Evolutionary conservation across 1,140 invertebrate genomes (phyloP), one percentile per base, ranked within the genome.

Genomic region (Atopsyche davidsoni): DNA sequence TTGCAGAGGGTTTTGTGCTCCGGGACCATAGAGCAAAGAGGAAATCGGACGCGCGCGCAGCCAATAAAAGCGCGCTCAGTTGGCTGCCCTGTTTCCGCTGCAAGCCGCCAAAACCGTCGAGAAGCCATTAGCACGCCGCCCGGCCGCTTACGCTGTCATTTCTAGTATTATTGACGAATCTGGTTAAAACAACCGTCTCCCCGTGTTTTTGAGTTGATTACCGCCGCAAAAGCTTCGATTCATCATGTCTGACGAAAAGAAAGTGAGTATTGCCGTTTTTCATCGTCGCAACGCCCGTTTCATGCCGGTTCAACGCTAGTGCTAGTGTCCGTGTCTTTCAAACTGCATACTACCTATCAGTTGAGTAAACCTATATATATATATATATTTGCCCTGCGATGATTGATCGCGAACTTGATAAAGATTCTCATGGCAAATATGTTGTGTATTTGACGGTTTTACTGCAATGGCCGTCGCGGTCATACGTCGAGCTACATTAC

Each of bases 201-300:
- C 32, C n/a, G 16, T 17, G 18, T 39, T 36, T 38, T 39, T 36
- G 48, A 28, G 40, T 28, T 28, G 11, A 9, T 38, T 31, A 24
- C 24, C 39, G 23, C 34, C 22, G 14, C 43, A 31, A 40, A 46
- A 52, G 14, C 36, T 35, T 25, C 19, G n/a, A 58, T 31, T 59
- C 62, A 74, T 68, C 64, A 79, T 79, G 77, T 70, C 76, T 61
- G 77, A 79, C 68, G 77, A 79, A 62, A 79, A 79, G 65, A 79
- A 79, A 68, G 74, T 76, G 67, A 60, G 64, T 62, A 57, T 36
- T 49, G 38, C 31, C 54, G 59, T n/a, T n/a, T n/a, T n/a, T n/a
- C n/a, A n/a, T n/a, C n/a, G n/a, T n/a, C n/a, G n/a, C n/a, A n/a
- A n/a, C n/a, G n/a, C n/a, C n/a, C n/a, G n/a, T n/a, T n/a, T n/a